Base-by-base conservation (phyloP, 2,113 vertebrate species). In the Heterotis niloticus region DNA sequence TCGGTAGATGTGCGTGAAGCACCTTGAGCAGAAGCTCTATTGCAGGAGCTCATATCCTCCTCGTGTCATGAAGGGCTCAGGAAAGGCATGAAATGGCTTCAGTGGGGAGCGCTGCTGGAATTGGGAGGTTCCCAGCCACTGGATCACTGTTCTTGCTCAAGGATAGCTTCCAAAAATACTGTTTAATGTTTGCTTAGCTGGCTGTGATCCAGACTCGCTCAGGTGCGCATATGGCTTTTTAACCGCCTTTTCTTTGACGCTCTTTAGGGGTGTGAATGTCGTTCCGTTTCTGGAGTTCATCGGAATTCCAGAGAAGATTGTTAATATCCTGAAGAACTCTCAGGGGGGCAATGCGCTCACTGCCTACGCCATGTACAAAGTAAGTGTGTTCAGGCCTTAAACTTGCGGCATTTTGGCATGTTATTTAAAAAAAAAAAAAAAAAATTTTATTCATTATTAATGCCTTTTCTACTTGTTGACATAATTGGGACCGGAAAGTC, bases 351-450 rank as follows among this genome's bases (percentile, higher is more conserved):
- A 95, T 80, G 95, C 94, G 13, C 88, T 98, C 76, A 98, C 95
- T 73, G 95, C 96, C 0, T 99, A 99, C 79, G 96, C 96, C 76
- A 89, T 98, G 93, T 99, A 96, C 86, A 99, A 99, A 95, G 97
- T 99, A 91, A 90, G 88, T 86, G 69, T 67, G 60, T 20, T 4
- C 60, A 62, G 7, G 14, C 4, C 59, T 2, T 20, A 44, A 2
- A 62, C 59, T 17, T 3, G 13, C 59, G 1, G 59, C 59, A 62
- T n/a, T n/a, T n/a, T n/a, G n/a, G n/a, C n/a, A n/a, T n/a, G n/a
- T n/a, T n/a, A n/a, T n/a, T n/a, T n/a, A n/a, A n/a, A n/a, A n/a
- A n/a, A n/a, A n/a, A n/a, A n/a, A n/a, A n/a, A n/a, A n/a, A n/a
- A n/a, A n/a, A n/a, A n/a, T 14, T 62, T 62, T 62, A 4, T 62